Base-by-base conservation (phyloP, 2,797 vertebrate genomes). In the Helicolenus hilgendorfi region DNA sequence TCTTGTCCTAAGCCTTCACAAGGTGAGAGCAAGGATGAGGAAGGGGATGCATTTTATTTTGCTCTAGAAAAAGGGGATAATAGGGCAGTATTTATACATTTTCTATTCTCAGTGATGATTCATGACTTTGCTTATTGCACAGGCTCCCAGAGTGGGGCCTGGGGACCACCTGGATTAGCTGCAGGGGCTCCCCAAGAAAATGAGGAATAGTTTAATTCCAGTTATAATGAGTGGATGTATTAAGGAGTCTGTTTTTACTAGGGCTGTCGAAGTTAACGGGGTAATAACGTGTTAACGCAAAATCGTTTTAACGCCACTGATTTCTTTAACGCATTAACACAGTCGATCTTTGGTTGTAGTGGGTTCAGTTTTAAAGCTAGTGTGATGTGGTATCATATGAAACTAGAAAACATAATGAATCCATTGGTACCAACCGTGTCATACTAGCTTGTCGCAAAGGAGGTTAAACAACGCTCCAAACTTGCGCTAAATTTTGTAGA, bases 11-110 rank as follows among this genome's bases (percentile, higher is more conserved):
- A 82, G 84, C 20, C 41, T 72, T 90, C 74, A 75, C 87, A 90
- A 91, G 81, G 93, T 90, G 86, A 93, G 76, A 85, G 53, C 75
- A 89, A 90, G 74, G 76, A 88, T 83, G 90, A 60, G 13, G 49
- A 41, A 59, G 75, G 49, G 58, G 49, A 83, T 33, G 67, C 49
- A 31, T 85, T 89, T 67, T 81, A 53, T 93, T 49, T 91, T 89
- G 78, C 63, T 80, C 24, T 29, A 20, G 72, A 89, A 87, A 92
- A 87, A 38, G 26, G 58, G 78, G 36, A 84, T 82, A 87, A 92
- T 90, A 72, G 33, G 70, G 69, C 76, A 80, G 53, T 84, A 91
- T 84, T 91, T 87, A 77, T 84, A 87, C n/a, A 55, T 85, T n/a
- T 74, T 87, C 79, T 86, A 56, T 81, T 91, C 60, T 65, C 60